Percentiles rank a stretch among this genome's conserved stretches.
Conservation (phyloP, 2,113 vertebrate species). For the Puntigrus tetrazona region DNA sequence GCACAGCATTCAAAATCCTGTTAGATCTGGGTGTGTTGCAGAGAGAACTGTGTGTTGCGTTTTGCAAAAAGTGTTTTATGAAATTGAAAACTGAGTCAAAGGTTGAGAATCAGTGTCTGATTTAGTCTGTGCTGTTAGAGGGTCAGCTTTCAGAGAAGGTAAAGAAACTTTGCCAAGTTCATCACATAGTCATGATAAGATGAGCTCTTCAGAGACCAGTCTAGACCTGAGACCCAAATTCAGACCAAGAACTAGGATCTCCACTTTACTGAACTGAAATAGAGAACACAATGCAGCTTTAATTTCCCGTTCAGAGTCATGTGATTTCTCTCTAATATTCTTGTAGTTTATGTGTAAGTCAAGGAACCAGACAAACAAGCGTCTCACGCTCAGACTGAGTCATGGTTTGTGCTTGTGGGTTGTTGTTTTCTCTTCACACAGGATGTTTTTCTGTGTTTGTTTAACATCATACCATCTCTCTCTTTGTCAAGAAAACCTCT, state of each 20-base stretch:
- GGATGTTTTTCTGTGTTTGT: not conserved
- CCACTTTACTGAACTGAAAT: not conserved
- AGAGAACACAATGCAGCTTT: not conserved
- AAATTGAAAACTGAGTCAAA: no score
- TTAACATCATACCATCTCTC: not conserved
- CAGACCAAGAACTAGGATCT: not conserved
- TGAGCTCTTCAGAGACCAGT: not conserved
- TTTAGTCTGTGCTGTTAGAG: no score
- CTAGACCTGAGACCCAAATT: not conserved
- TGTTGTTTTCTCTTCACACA: not conserved
- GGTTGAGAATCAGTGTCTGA: no score
- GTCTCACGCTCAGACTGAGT: not conserved
- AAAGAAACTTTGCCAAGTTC: not conserved
- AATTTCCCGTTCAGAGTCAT: not conserved
- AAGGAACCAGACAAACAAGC: not conserved
- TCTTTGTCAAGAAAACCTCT: conserved; percentile 69
- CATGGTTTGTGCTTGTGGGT: not conserved
- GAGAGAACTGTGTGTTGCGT: no score
- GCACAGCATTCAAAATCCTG: no score
- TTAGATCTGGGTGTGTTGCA: no score
- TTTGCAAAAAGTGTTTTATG: no score
- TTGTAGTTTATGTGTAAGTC: not conserved
- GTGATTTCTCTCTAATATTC: not conserved
- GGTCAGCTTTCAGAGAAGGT: conserved; percentile 23
- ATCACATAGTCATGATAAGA: not conserved